Evolutionary conservation across 2,113 vertebrate species (phyloP), one percentile per base, ranked within the genome.

Genomic region (Hiodon alosoides): DNA sequence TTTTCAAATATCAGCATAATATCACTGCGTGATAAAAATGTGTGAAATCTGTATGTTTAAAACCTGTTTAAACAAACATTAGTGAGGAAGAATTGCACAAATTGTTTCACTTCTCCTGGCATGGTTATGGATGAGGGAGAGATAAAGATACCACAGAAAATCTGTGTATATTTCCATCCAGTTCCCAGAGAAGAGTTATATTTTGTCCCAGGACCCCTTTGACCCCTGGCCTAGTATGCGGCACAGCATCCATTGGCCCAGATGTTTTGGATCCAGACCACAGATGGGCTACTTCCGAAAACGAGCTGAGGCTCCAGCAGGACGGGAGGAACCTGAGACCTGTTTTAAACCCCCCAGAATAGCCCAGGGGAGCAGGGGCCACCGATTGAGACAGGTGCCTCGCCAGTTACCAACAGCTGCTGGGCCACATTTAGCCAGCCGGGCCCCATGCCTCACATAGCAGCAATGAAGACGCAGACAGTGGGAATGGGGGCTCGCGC

Each of bases 311-410:
- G 80, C 88, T 84, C 84, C 86, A 79, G 60, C 7, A 46, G 64
- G 85, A 79, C 82, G 71, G 76, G 65, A 81, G 75, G 86, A 90
- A 88, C 86, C 77, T 68, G 83, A 88, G 83, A 84, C 86, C 81
- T 84, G 86, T 83, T 85, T 67, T 82, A 89, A 88, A 86, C 87
- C 79, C 78, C 88, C 88, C 81, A 89, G 86, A 90, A 90, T 89
- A 89, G 86, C 80, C 72, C 77, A 73, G 54, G 73, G 60, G 77
- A 79, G 81, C 7, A 79, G 59, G 64, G 76, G 61, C 72, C 79
- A 46, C 52, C 69, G 31, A 82, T 80, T 66, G 79, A 72, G 81
- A 90, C 90, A 91, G 89, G 89, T 91, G 88, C 79, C 83, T 78
- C 71, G 80, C n/a, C 65, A 31, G 78, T 80, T 82, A 84, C 81